These are phyloP conservation scores for Mormyrus hasselquistii DNA, from an alignment of 2,797 vertebrate genomes.

Conservation along the genomic window DNA sequence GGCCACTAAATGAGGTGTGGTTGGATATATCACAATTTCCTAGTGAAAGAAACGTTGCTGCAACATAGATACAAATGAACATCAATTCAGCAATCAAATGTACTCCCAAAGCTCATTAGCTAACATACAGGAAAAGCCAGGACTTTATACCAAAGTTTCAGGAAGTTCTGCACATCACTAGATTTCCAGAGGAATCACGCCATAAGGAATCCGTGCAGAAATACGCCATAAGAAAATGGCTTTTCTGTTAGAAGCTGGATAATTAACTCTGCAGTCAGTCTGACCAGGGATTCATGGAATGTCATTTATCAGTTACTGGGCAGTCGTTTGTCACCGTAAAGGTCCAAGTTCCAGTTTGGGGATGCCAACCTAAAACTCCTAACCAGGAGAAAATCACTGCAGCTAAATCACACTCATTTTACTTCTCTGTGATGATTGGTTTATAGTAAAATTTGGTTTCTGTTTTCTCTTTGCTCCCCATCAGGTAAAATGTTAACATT, in stretches of 20 bases:
- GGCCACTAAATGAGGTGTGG: not conserved
- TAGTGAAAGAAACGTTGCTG: not conserved
- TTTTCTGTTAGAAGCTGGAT: not conserved
- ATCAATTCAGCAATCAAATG: not conserved
- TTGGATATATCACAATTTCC: not conserved
- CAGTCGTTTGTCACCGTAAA: not conserved
- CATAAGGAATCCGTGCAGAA: not conserved
- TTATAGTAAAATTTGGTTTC: not conserved
- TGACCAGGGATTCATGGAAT: not conserved
- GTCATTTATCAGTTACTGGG: not conserved
- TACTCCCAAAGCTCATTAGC: not conserved
- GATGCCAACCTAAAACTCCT: not conserved
- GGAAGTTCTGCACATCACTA: not conserved
- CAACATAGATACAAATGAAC: not conserved
- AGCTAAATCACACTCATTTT: not conserved
- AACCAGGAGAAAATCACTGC: not conserved
- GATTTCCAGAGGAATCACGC: not conserved
- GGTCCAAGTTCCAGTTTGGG: not conserved
- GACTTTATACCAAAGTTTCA: not conserved
- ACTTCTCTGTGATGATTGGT: not conserved
- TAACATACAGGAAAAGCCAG: not conserved
- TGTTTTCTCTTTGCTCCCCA: not conserved
- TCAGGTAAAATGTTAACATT: constrained; percentile 3
- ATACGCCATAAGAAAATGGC: not conserved
- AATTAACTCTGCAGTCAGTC: not conserved